Evolutionary conservation across 2,113 vertebrate genomes (phyloP).

Genomic region (Macroglossus sobrinus): DNA sequence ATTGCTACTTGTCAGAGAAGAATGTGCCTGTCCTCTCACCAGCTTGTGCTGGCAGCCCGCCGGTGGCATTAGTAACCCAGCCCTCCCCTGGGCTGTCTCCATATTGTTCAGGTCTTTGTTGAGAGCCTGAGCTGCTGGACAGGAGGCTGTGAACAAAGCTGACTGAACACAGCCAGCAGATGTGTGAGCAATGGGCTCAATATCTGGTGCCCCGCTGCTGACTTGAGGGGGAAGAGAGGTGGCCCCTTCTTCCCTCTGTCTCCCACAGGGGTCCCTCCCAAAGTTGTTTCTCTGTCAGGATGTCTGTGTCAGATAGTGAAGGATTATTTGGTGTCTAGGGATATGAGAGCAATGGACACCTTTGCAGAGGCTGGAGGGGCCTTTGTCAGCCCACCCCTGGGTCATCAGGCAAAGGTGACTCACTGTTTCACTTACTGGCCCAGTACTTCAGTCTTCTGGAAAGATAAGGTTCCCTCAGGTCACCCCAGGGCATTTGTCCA

Average conservation of each 20-base stretch:
- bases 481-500: background rate
- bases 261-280: background rate
- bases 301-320: background rate
- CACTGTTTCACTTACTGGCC: background rate
- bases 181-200: background rate
- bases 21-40: slow-evolving; percentile 3
- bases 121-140: background rate
- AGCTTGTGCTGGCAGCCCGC: background rate
- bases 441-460: background rate
- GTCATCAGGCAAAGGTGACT: background rate
- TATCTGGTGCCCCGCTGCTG: background rate
- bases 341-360: background rate
- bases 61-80: slow-evolving; percentile 13
- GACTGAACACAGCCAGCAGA: background rate
- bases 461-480: background rate
- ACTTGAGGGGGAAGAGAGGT: background rate
- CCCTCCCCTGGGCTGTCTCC: slow-evolving; percentile 37
- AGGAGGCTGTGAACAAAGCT: background rate
- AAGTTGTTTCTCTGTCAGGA: background rate
- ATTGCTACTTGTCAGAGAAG: slow-evolving; percentile 3
- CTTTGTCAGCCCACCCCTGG: background rate
- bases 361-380: background rate
- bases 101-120: background rate
- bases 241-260: background rate
- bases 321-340: accelerated